These are phyloP conservation scores for Huso huso DNA, from an alignment of 2,797 vertebrate species.

Conservation along the genomic window DNA sequence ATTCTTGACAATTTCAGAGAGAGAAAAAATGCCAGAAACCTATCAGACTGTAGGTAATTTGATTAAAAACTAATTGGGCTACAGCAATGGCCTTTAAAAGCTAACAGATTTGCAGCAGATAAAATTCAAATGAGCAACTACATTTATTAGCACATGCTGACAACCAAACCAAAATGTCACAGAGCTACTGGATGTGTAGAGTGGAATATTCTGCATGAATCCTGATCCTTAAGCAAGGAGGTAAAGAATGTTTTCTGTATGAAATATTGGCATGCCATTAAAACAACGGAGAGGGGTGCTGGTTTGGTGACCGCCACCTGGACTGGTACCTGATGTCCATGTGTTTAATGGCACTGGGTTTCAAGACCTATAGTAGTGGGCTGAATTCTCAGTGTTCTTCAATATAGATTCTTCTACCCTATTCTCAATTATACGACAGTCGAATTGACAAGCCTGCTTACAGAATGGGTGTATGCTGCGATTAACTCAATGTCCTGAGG, in stretches of 20 bases:
- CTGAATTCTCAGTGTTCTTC: not conserved
- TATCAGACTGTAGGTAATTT: constrained; percentile 24
- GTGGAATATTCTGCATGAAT: too few relatives aligned
- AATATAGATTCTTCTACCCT: too few relatives aligned
- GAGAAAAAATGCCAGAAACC: accelerated
- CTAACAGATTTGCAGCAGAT: constrained; percentile 39
- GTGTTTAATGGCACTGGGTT: not conserved
- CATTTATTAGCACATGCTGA: constrained; percentile 40
- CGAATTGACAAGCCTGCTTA: too few relatives aligned
- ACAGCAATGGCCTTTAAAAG: constrained; percentile 21
- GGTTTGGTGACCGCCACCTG: not conserved
- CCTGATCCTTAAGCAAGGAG: too few relatives aligned
- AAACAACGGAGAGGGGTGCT: too few relatives aligned
- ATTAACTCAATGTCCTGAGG: too few relatives aligned
- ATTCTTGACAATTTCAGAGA: not conserved
- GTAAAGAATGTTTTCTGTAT: too few relatives aligned
- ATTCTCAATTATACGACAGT: too few relatives aligned
- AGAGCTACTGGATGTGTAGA: constrained; percentile 21
- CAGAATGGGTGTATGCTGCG: too few relatives aligned
- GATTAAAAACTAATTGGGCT: constrained; percentile 35
- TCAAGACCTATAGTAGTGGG: not conserved
- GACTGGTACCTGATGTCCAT: not conserved
- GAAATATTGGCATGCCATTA: too few relatives aligned
- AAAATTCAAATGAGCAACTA: constrained; percentile 39
- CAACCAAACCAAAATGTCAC: constrained; percentile 40